Conservation (phyloP, 2,113 vertebrate species). For the Neotoma lepida region DNA sequence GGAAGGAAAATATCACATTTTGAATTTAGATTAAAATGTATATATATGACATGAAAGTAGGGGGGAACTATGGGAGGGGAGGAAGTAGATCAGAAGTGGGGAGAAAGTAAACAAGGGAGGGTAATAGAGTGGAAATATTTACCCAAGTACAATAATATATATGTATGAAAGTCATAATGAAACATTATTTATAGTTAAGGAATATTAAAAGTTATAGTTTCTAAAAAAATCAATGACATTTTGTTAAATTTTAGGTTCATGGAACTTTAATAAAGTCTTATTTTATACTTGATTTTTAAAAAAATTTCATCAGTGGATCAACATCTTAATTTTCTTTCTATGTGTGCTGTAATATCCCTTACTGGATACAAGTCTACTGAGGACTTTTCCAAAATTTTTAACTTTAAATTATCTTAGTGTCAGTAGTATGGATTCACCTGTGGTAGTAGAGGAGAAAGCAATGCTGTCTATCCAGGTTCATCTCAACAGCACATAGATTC, state of each 20-base stretch:
- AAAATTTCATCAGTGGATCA: background rate
- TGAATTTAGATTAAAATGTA: background rate
- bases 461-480: background rate
- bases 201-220: background rate
- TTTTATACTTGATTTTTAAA: background rate
- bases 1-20: background rate
- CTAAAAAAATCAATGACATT: background rate
- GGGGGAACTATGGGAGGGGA: background rate
- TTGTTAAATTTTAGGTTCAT: slow-evolving; percentile 6
- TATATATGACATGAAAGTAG: background rate
- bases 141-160: background rate
- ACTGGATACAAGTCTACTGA: background rate
- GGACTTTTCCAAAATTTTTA: background rate
- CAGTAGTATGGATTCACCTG: background rate
- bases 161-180: background rate
- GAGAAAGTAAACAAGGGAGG: background rate
- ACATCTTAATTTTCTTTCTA: slow-evolving; percentile 11
- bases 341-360: background rate
- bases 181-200: background rate
- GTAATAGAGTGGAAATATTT: background rate
- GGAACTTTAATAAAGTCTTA: slow-evolving; percentile 21
- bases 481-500: background rate
- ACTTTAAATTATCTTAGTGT: background rate
- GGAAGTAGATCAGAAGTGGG: background rate
- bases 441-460: background rate